Percentiles rank a stretch among this genome's conserved stretches.
phyloP scores from a whole-genome alignment of 2,797 vertebrate genomes.

The Moxostoma hubbsi region DNA sequence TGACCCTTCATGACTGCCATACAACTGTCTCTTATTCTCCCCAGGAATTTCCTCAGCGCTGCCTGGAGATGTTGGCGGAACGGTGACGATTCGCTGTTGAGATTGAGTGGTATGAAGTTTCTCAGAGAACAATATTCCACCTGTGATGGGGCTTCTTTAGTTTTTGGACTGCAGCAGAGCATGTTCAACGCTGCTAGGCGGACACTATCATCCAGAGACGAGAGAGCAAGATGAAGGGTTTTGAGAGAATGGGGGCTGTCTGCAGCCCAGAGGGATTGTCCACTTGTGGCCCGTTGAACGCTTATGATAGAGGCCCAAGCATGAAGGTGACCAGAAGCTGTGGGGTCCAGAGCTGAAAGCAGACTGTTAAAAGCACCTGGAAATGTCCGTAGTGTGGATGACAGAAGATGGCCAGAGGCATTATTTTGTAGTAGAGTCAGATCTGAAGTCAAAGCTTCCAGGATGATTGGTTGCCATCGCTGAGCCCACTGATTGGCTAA shows the following conservation, averaged over 20 bases:
- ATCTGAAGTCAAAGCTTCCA: slow-evolving; percentile 79
- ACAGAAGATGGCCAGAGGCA: slow-evolving; percentile 77
- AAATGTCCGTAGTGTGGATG: slow-evolving; percentile 82
- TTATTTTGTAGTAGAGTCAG: slow-evolving; percentile 81
- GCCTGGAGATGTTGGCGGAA: slow-evolving; percentile 90
- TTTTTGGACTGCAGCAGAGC: slow-evolving; percentile 84
- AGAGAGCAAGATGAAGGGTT: slow-evolving; percentile 79
- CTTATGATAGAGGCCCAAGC: slow-evolving; percentile 85
- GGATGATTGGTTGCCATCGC: slow-evolving; percentile 78
- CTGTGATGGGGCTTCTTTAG: slow-evolving; percentile 72
- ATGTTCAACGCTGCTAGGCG: slow-evolving; percentile 82
- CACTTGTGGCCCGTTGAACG: slow-evolving; percentile 68
- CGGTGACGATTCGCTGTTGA: slow-evolving; percentile 84
- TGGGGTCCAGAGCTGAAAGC: slow-evolving; percentile 66
- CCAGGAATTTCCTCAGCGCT: slow-evolving; percentile 77
- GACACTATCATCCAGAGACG: slow-evolving; percentile 77
- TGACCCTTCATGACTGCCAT: slow-evolving; percentile 74
- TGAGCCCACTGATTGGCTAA: slow-evolving; percentile 76
- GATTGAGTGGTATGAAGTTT: slow-evolving; percentile 83
- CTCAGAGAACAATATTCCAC: slow-evolving; percentile 76
- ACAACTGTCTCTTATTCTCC: slow-evolving; percentile 84
- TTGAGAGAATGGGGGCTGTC: slow-evolving; percentile 53
- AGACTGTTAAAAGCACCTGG: slow-evolving; percentile 72
- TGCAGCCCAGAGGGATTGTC: slow-evolving; percentile 68
- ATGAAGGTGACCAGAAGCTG: slow-evolving; percentile 70